Percentiles rank a stretch among this genome's conserved stretches.
Evolutionary conservation across 2,888 invertebrate genomes (phyloP).

Genomic region (Zhengitettix transpicula): DNA sequence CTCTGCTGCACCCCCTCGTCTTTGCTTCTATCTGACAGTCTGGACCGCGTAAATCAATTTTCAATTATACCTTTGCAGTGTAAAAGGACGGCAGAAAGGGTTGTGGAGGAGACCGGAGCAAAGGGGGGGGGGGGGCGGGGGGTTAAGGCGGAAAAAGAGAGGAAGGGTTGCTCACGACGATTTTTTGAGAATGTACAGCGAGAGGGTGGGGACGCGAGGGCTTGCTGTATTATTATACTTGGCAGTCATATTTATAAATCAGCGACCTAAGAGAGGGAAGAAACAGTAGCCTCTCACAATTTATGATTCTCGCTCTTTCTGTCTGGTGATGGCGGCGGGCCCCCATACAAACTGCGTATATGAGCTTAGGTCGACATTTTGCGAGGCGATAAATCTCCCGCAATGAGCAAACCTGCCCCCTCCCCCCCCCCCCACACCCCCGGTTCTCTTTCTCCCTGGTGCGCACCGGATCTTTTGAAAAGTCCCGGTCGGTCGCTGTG

Average conservation of each 20-base stretch:
- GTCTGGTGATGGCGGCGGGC: slow-evolving; percentile 17
- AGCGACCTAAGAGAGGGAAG: slow-evolving; percentile 24
- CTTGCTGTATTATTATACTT: slow-evolving; percentile 23
- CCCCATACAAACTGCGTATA: slow-evolving; percentile 26
- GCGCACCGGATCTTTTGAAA: too few relatives aligned
- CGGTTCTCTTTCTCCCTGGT: too few relatives aligned
- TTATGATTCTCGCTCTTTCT: slow-evolving; percentile 16
- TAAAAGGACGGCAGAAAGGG: neutral
- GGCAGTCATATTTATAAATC: slow-evolving; percentile 33
- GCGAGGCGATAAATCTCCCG: slow-evolving; percentile 27
- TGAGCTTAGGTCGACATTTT: slow-evolving; percentile 32
- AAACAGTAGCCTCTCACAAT: slow-evolving; percentile 15
- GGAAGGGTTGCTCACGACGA: neutral
- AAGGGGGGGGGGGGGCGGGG: slow-evolving; percentile 3
- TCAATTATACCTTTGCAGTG: slow-evolving; percentile 27
- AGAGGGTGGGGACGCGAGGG: slow-evolving; percentile 4
- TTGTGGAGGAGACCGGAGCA: neutral
- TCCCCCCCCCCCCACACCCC: neutral
- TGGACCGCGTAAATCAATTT: slow-evolving; percentile 32
- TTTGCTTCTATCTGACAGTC: slow-evolving; percentile 24
- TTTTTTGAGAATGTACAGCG: neutral
- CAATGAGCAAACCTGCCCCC: neutral
- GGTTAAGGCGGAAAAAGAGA: neutral
- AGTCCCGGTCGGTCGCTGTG: too few relatives aligned
- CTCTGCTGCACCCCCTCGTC: slow-evolving; percentile 15